Evolutionary conservation across 2,113 vertebrate genomes (phyloP), one percentile per base, ranked within the genome.

Genomic region (Amphilophus citrinellus): DNA sequence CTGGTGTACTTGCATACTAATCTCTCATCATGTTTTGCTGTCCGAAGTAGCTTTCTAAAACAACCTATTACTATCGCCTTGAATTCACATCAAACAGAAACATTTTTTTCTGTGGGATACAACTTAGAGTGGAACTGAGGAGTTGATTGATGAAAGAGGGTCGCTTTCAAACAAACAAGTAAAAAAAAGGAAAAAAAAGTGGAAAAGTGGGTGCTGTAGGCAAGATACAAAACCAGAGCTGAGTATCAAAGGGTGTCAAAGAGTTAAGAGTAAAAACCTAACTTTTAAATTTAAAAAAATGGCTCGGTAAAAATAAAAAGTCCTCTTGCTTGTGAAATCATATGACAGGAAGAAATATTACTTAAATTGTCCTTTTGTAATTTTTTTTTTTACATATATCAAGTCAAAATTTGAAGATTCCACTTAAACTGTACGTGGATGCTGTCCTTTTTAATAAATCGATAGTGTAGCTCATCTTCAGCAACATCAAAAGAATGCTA

Each of bases 201-300:
- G 35, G 61, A 42, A 75, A 17, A 59, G 37, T 4, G 10, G 1
- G 18, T 10, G 20, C 79, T 75, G 57, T 77, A 22, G 44, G 30
- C 63, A 77, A 73, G 30, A 82, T 77, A 44, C 17, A 75, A 82
- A 77, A 77, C 58, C 32, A 59, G 56, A 30, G 30, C 30, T 30
- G 30, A 32, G n/a, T 6, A 42, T 22, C 4, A 42, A 17, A 13
- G 10, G 17, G 7, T 5, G 53, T 61, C 78, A n/a, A 30, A 14
- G 44, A n/a, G n/a, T 58, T 53, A 17, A 27, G 17, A 53, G 5
- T 20, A 53, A n/a, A 57, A 35, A 20, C 32, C 4, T 4, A 30
- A 30, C 30, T 30, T 30, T 76, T 57, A n/a, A 22, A 22, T n/a
- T 14, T 63, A 39, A 20, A 39, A 39, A 63, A 63, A 39, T 63